A percentile compares a stretch with the other conserved stretches of the same genome.
Conservation (phyloP, 2,113 vertebrate species). For the Agelaius tricolor region DNA sequence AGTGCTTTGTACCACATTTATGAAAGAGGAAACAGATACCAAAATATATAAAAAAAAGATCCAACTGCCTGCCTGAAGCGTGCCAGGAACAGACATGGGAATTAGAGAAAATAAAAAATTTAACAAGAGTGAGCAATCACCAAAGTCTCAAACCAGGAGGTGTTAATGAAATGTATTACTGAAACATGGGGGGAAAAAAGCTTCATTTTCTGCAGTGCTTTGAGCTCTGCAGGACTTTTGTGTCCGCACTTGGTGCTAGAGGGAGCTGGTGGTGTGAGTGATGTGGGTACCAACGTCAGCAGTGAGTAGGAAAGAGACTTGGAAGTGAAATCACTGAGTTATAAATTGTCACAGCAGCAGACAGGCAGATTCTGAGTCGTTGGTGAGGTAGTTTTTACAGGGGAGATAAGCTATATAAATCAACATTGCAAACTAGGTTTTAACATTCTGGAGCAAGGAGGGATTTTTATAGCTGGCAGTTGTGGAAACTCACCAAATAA, state of each 20-base stretch:
- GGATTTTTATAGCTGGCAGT: constrained; percentile 26
- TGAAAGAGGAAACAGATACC: not conserved
- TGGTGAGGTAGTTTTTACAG: constrained; percentile 24
- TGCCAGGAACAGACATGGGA: not conserved
- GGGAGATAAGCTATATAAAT: constrained; percentile 44
- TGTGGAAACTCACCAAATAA: not conserved
- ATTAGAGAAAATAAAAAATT: constrained; percentile 16
- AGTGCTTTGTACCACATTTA: not conserved
- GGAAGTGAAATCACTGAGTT: not conserved
- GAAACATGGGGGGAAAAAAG: not conserved
- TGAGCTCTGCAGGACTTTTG: not conserved
- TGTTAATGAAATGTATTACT: constrained; percentile 13
- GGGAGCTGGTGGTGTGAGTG: not conserved
- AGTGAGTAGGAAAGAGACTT: not conserved
- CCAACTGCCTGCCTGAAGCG: not conserved
- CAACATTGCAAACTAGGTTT: not conserved
- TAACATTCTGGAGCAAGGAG: not conserved
- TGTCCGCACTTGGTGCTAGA: not conserved
- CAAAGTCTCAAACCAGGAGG: not conserved
- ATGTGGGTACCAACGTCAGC: not conserved
- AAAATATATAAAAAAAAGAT: not conserved
- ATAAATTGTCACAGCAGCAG: constrained; percentile 8
- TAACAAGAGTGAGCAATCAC: not conserved
- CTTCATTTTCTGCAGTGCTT: not conserved
- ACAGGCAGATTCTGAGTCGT: not conserved